phyloP scores from a whole-genome alignment of 1,140 invertebrate species.

The Drosophila triauraria region DNA sequence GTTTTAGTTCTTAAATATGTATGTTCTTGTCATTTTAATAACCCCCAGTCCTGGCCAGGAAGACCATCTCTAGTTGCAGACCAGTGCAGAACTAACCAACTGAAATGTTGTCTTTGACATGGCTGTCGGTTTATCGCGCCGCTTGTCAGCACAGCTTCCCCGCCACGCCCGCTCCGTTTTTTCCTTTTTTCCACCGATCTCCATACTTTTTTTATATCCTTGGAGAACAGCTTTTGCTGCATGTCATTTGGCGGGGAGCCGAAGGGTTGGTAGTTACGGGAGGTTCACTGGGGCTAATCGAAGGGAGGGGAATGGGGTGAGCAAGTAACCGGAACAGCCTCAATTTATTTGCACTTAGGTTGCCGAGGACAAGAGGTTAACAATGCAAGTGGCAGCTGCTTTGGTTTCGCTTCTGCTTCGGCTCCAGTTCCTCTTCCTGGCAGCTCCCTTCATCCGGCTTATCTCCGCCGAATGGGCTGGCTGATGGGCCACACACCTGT shows the following conservation, averaged over 20 bases:
- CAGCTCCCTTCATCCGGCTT: constrained; percentile 32
- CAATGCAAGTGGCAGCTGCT: constrained; percentile 63
- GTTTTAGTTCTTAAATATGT: neutral
- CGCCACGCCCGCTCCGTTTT: constrained; percentile 4
- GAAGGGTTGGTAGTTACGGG: neutral
- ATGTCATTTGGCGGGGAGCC: constrained; percentile 66
- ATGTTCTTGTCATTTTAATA: neutral
- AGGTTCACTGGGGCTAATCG: constrained; percentile 31
- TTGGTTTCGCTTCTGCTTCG: constrained; percentile 11
- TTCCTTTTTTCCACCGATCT: constrained; percentile 4
- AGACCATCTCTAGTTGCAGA: constrained; percentile 59
- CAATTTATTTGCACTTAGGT: constrained; percentile 81
- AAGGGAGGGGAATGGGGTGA: constrained; percentile 15
- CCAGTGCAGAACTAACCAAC: constrained; percentile 75
- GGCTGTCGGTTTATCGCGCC: constrained; percentile 80
- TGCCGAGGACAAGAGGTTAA: constrained; percentile 71
- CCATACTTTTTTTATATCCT: constrained; percentile 3
- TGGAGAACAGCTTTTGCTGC: constrained; percentile 64
- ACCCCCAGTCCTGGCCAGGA: neutral
- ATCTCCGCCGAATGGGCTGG: constrained; percentile 40
- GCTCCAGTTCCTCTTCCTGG: neutral
- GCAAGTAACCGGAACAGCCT: constrained; percentile 58
- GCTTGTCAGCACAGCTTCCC: constrained; percentile 70
- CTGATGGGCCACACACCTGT: constrained; percentile 63
- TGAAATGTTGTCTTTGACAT: constrained; percentile 81